phyloP scores from a whole-genome alignment of 92 coral and sea anemone genomes.

The Diadumene lineata region DNA sequence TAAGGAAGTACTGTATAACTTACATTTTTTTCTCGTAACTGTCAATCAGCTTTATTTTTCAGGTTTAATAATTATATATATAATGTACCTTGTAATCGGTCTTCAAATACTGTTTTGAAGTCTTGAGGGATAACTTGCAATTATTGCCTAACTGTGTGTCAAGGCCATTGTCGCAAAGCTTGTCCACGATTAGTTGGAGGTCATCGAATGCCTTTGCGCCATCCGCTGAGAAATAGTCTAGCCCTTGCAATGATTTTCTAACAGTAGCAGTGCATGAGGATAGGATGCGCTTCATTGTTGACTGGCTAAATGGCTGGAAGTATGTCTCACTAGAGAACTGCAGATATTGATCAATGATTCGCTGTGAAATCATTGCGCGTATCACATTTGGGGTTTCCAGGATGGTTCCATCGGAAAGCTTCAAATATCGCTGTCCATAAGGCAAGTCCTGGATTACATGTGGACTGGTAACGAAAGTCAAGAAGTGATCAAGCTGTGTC shows the following conservation, averaged over 20 bases:
- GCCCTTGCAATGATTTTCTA: constrained; percentile 48
- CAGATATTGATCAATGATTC: constrained; percentile 36
- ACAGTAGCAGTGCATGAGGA: constrained; percentile 52
- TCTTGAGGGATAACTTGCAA: constrained; percentile 16
- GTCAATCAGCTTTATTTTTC: too few species aligned
- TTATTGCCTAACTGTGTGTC: constrained; percentile 1
- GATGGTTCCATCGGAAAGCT: constrained; percentile 24
- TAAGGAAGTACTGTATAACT: too few species aligned
- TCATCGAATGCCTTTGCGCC: constrained; percentile 52
- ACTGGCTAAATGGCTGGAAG: constrained; percentile 37
- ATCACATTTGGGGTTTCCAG: constrained; percentile 45
- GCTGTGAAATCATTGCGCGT: constrained; percentile 40
- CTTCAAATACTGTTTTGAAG: too few species aligned
- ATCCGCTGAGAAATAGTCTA: constrained; percentile 48
- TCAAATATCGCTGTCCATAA: constrained; percentile 42
- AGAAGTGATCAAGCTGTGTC: constrained; percentile 50
- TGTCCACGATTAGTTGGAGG: constrained; percentile 13
- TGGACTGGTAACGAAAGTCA: constrained; percentile 49
- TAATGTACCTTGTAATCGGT: too few species aligned
- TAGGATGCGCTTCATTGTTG: constrained; percentile 46
- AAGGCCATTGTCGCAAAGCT: constrained; percentile 12
- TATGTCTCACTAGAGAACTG: constrained; percentile 39
- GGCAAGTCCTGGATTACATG: constrained; percentile 56
- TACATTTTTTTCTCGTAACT: too few species aligned
- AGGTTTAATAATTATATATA: too few species aligned